A percentile compares a stretch with the other conserved stretches of the same genome.
Conservation (phyloP, 2,888 invertebrate species). For the Lomographa bimaculata region DNA sequence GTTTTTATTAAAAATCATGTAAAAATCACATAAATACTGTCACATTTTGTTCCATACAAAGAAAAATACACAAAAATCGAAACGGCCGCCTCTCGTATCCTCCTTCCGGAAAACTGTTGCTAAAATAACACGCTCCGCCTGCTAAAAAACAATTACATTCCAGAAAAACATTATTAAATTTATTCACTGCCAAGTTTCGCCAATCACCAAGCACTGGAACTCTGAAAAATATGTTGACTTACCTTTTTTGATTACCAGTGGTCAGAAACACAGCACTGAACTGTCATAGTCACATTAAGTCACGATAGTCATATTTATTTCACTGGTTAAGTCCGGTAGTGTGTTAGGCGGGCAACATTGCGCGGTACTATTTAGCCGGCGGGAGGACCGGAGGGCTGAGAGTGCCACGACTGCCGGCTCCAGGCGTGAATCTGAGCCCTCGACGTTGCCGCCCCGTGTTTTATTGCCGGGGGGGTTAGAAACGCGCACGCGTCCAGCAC, state of each 20-base stretch:
- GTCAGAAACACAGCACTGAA: slow-evolving; percentile 43
- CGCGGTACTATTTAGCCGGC: slow-evolving; percentile 44
- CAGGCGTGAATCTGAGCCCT: slow-evolving; percentile 64
- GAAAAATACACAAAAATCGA: too few species aligned
- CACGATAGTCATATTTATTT: slow-evolving; percentile 49
- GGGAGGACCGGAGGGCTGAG: slow-evolving; percentile 39
- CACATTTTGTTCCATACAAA: too few species aligned
- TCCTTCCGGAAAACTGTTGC: slow-evolving; percentile 6
- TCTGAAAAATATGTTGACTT: slow-evolving; percentile 33
- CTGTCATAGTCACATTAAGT: slow-evolving; percentile 50
- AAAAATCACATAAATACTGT: too few species aligned
- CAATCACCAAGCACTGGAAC: slow-evolving; percentile 1
- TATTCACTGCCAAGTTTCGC: slow-evolving; percentile 7
- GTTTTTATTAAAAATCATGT: too few species aligned
- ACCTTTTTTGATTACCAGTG: slow-evolving; percentile 57
- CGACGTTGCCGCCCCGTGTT: slow-evolving; percentile 54
- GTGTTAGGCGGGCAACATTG: slow-evolving; percentile 45
- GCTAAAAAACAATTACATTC: slow-evolving; percentile 12
- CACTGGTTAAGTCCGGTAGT: slow-evolving; percentile 47
- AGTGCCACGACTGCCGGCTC: slow-evolving; percentile 53
- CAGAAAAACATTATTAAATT: slow-evolving; percentile 21
- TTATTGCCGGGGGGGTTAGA: slow-evolving; percentile 65
- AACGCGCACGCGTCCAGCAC: slow-evolving; percentile 81
- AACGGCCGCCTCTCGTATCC: too few species aligned
- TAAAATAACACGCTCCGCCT: slow-evolving; percentile 6